These are phyloP conservation scores for Machaerirhynchus nigripectus DNA, from an alignment of 2,113 vertebrate genomes.

Conservation along the genomic window DNA sequence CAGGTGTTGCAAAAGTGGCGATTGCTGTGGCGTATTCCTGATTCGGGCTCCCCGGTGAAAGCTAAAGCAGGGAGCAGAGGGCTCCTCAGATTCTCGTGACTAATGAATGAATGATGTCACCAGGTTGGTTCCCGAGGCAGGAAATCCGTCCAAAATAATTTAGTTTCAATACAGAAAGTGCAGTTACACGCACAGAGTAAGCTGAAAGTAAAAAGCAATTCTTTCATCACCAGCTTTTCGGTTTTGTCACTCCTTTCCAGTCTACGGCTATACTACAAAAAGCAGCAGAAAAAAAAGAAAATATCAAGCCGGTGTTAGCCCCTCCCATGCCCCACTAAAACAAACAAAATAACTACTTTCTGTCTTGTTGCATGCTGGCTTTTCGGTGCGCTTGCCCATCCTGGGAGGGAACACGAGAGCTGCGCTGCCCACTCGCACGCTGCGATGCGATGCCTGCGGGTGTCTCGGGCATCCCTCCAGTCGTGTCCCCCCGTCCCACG, in stretches of 20 bases:
- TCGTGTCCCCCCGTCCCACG: neutral
- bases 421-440: neutral
- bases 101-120: slow-evolving; percentile 39
- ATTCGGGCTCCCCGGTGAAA: neutral
- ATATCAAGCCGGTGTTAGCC: neutral
- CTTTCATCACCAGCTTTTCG: neutral
- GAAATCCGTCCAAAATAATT: neutral
- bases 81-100: neutral
- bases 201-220: neutral
- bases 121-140: slow-evolving; percentile 16
- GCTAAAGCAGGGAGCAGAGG: neutral
- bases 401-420: neutral
- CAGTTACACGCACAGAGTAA: neutral
- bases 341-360: neutral
- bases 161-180: neutral
- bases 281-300: neutral
- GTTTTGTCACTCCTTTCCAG: neutral
- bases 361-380: neutral
- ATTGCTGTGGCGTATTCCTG: neutral
- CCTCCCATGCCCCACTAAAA: neutral
- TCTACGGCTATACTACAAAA: neutral
- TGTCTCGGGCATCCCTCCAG: neutral
- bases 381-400: neutral
- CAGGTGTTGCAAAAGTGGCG: neutral
- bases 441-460: neutral